These are phyloP conservation scores for Porites divaricata DNA, from an alignment of 92 coral and sea anemone genomes.

Conservation along the genomic window DNA sequence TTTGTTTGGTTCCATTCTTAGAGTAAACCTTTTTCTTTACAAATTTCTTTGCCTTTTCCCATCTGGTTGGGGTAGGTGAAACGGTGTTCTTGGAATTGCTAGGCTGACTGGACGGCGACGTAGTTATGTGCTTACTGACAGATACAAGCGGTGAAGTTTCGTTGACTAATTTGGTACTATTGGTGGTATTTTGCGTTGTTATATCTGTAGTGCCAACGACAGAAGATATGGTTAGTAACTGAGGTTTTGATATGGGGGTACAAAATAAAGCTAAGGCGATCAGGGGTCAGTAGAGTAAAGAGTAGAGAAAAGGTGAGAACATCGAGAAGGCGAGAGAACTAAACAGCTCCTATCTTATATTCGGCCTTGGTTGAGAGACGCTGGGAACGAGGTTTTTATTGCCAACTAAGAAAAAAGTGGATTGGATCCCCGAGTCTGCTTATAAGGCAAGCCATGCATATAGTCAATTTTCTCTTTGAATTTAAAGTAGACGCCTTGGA, in stretches of 20 bases:
- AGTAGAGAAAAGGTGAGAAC: too few relatives aligned
- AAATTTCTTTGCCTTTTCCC: not conserved
- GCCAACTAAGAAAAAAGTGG: too few relatives aligned
- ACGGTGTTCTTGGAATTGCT: not conserved
- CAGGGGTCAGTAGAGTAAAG: too few relatives aligned
- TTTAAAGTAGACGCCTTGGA: too few relatives aligned
- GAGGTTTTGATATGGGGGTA: not conserved
- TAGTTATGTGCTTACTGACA: not conserved
- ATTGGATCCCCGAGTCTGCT: too few relatives aligned
- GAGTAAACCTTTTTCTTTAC: not conserved
- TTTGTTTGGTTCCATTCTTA: not conserved
- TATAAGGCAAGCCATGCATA: too few relatives aligned
- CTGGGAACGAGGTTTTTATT: too few relatives aligned
- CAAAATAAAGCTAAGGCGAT: too few relatives aligned
- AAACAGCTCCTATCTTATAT: too few relatives aligned
- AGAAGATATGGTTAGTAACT: not conserved
- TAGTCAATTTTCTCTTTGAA: too few relatives aligned
- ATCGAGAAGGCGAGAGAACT: too few relatives aligned
- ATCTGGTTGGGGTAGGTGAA: not conserved
- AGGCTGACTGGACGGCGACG: not conserved
- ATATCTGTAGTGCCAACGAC: not conserved
- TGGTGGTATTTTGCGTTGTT: not conserved
- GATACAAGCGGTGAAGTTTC: not conserved
- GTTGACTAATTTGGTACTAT: not conserved
- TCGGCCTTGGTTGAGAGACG: too few relatives aligned